These are phyloP conservation scores for Tortricodes alternella DNA, from an alignment of 2,888 invertebrate species.

Conservation along the genomic window DNA sequence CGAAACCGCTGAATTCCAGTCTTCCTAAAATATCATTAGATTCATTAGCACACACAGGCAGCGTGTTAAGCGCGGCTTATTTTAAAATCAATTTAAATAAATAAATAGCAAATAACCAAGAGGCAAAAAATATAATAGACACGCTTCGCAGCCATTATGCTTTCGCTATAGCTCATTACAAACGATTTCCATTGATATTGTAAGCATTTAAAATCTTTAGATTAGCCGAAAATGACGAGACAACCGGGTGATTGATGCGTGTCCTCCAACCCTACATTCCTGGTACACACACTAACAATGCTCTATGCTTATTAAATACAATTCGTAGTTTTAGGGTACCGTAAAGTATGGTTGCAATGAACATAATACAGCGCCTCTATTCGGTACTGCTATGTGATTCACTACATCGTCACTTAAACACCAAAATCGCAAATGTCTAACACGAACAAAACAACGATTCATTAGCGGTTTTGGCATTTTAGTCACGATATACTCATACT, in stretches of 20 bases:
- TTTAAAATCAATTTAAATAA: not conserved
- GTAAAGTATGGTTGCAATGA: not conserved
- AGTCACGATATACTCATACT: too few species aligned
- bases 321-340: conserved; percentile 26
- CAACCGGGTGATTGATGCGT: conserved; percentile 71
- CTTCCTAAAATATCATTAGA: too few species aligned
- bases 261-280: conserved; percentile 64
- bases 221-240: conserved; percentile 63
- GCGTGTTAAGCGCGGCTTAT: too few species aligned
- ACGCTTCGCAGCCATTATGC: not conserved
- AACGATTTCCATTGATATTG: conserved; percentile 66
- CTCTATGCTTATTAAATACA: conserved; percentile 54
- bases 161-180: conserved; percentile 51
- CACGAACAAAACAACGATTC: too few species aligned
- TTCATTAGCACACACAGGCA: too few species aligned
- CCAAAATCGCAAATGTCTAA: too few species aligned
- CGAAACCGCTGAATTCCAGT: too few species aligned
- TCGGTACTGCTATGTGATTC: too few species aligned
- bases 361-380: too few species aligned
- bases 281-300: conserved; percentile 35
- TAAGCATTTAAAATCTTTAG: conserved; percentile 60
- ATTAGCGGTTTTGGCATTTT: too few species aligned
- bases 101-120: not conserved
- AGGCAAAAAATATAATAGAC: conserved; percentile 1
- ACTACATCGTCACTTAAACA: too few species aligned